phyloP scores from a whole-genome alignment of 92 coral and sea anemone species.

The Bergia sp. region DNA sequence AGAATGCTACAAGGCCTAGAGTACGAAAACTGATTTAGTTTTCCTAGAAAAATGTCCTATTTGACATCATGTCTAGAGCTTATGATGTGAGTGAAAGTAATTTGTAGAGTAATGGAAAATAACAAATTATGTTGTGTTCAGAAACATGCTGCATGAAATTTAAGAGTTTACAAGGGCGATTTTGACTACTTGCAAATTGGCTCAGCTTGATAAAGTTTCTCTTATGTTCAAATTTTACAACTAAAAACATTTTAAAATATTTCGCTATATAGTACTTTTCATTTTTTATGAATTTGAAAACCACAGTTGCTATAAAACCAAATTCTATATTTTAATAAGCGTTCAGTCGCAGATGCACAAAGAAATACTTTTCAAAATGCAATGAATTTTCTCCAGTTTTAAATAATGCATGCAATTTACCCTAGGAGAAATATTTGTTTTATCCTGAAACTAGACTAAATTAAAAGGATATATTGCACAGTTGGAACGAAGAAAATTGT shows the following conservation, averaged over 20 bases:
- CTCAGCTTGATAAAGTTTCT: neutral
- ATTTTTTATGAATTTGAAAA: neutral
- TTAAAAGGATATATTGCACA: conserved; percentile 23
- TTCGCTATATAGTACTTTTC: neutral
- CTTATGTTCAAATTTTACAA: neutral
- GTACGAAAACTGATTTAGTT: neutral
- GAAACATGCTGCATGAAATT: neutral
- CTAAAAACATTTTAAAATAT: neutral
- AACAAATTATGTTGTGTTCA: neutral
- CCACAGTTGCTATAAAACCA: neutral
- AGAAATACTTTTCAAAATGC: neutral
- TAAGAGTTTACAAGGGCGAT: neutral
- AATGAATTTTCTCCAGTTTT: neutral
- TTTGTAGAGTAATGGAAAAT: conserved; percentile 1
- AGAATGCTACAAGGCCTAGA: neutral
- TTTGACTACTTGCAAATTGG: neutral
- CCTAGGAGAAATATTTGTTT: conserved; percentile 11
- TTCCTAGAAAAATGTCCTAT: neutral
- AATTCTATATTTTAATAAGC: neutral
- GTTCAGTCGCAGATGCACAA: neutral
- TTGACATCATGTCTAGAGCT: neutral
- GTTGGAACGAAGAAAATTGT: neutral
- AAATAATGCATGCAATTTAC: conserved; percentile 37
- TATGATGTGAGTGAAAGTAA: conserved; percentile 5
- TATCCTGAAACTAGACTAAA: conserved; percentile 1